Conservation (phyloP, 2,888 invertebrate genomes). For the Acronicta leporina region DNA sequence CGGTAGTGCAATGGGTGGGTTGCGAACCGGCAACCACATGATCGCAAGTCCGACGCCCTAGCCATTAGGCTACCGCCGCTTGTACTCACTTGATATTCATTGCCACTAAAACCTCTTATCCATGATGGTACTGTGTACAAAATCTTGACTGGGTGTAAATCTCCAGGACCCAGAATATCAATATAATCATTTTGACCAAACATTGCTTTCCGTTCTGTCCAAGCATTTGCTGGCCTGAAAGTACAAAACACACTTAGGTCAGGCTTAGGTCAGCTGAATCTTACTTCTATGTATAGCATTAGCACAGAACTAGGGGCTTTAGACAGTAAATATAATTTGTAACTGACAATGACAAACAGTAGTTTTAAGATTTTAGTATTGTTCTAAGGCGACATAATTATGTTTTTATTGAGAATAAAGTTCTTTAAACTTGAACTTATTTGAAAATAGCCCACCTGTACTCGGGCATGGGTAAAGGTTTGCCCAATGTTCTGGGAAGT, state of each 20-base stretch:
- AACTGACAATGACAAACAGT: too few species aligned
- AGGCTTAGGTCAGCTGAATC: neutral
- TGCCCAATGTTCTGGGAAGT: conserved; percentile 91
- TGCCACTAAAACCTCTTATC: conserved; percentile 95
- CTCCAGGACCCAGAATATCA: conserved; percentile 96
- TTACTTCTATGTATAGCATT: neutral
- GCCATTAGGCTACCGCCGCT: too few species aligned
- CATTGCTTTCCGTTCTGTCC: conserved; percentile 93
- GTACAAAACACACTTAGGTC: too few species aligned
- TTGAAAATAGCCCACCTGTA: conserved; percentile 81
- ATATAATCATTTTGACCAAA: conserved; percentile 99
- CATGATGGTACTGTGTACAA: conserved; percentile 96
- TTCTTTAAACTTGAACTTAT: too few species aligned
- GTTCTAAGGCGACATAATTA: too few species aligned
- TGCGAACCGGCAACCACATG: too few species aligned
- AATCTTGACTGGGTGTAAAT: conserved; percentile 94
- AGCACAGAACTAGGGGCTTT: too few species aligned
- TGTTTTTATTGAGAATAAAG: too few species aligned
- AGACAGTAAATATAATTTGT: too few species aligned
- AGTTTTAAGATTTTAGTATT: too few species aligned
- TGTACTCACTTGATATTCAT: conserved; percentile 92
- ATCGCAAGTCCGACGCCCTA: too few species aligned
- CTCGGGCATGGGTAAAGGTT: conserved; percentile 90
- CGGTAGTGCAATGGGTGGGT: too few species aligned
- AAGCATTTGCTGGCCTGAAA: conserved; percentile 91